phyloP scores from a whole-genome alignment of 2,113 vertebrate species.

The Sminthopsis crassicaudata region DNA sequence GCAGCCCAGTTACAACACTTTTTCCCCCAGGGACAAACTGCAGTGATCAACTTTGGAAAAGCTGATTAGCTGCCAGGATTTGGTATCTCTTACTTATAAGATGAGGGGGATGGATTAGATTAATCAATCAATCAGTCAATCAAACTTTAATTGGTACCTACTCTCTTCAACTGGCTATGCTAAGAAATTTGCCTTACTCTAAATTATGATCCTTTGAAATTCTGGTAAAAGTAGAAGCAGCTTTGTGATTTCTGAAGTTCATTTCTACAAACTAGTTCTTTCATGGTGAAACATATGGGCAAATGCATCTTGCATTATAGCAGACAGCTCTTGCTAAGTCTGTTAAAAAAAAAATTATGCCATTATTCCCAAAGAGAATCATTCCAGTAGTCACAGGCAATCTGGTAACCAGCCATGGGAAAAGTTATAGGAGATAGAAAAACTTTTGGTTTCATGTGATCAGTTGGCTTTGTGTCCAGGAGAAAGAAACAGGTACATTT shows the following conservation, averaged over 20 bases:
- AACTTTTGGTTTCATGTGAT: neutral
- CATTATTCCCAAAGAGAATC: neutral
- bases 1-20: neutral
- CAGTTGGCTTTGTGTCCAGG: neutral
- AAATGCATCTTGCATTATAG: neutral
- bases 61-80: neutral
- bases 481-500: neutral
- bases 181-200: neutral
- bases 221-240: neutral
- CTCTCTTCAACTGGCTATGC: neutral
- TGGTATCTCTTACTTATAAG: neutral
- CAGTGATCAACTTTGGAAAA: neutral
- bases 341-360: neutral
- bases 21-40: neutral
- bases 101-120: neutral
- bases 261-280: conserved; percentile 10
- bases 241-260: conserved; percentile 2
- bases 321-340: neutral
- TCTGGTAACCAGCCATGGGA: neutral
- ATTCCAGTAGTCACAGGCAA: neutral
- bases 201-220: neutral
- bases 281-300: neutral
- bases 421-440: neutral
- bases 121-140: neutral
- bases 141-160: neutral